These are phyloP conservation scores for Pteruthius melanotis DNA, from an alignment of 2,113 vertebrate species.

Conservation along the genomic window DNA sequence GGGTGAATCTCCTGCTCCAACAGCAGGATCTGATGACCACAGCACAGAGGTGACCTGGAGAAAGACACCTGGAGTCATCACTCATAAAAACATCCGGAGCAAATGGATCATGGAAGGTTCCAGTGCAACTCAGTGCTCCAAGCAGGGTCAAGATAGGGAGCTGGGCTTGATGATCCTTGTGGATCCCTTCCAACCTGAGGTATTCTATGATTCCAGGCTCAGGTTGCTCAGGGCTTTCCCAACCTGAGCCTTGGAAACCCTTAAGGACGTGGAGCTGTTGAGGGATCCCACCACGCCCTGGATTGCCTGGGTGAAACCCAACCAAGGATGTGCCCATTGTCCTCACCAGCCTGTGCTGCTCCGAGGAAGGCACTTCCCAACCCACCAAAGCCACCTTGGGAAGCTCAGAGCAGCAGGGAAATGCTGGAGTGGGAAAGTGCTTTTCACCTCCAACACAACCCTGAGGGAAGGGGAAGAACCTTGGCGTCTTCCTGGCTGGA, in stretches of 20 bases:
- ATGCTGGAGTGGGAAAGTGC: accelerated
- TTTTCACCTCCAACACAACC: neutral
- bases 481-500: neutral
- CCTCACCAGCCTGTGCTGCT: neutral
- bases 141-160: neutral
- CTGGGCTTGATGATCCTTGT: accelerated
- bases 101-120: neutral
- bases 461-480: neutral
- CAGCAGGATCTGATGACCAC: neutral
- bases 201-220: neutral
- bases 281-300: neutral
- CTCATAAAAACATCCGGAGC: neutral
- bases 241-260: neutral
- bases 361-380: neutral
- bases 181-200: neutral
- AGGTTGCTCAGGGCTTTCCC: neutral
- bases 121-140: neutral
- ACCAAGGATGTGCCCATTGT: neutral
- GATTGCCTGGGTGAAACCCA: neutral
- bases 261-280: neutral
- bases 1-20: neutral
- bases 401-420: neutral
- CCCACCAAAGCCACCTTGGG: neutral
- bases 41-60: neutral
- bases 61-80: neutral